A percentile compares a stretch with the other conserved stretches of the same genome.
phyloP scores from a whole-genome alignment of 2,888 invertebrate species.

The Macaria notata region DNA sequence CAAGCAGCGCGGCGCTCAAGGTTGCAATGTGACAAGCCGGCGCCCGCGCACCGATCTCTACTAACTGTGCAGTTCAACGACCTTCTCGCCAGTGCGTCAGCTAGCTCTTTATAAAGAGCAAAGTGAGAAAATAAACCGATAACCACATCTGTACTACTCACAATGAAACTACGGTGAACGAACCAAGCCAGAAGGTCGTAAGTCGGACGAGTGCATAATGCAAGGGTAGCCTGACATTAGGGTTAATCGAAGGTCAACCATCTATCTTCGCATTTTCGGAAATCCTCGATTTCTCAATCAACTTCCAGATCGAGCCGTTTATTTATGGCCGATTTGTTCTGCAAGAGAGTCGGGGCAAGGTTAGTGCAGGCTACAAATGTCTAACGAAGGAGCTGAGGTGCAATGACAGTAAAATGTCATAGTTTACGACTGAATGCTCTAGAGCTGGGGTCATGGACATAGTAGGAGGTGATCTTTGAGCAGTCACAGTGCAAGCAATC shows the following conservation, averaged over 20 bases:
- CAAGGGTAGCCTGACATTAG: slow-evolving; percentile 56
- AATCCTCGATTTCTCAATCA: slow-evolving; percentile 29
- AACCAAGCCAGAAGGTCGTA: slow-evolving; percentile 65
- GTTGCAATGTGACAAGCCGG: slow-evolving; percentile 59
- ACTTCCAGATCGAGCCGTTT: slow-evolving; percentile 27
- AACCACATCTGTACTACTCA: slow-evolving; percentile 68
- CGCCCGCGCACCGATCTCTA: slow-evolving; percentile 55
- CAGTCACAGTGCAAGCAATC: slow-evolving; percentile 3
- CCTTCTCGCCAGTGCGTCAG: slow-evolving; percentile 70
- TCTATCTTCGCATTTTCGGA: slow-evolving; percentile 38
- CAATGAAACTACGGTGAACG: slow-evolving; percentile 64
- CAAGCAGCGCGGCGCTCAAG: slow-evolving; percentile 44
- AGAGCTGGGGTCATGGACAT: slow-evolving; percentile 62
- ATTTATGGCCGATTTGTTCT: slow-evolving; percentile 46
- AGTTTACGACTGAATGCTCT: slow-evolving; percentile 65
- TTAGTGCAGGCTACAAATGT: slow-evolving; percentile 59
- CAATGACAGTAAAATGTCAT: slow-evolving; percentile 73
- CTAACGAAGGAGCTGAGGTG: slow-evolving; percentile 54
- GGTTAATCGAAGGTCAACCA: slow-evolving; percentile 53
- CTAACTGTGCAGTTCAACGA: slow-evolving; percentile 64
- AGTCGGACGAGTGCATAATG: slow-evolving; percentile 56
- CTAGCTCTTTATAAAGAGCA: slow-evolving; percentile 75
- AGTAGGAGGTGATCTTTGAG: slow-evolving; percentile 29
- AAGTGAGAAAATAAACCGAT: slow-evolving; percentile 77
- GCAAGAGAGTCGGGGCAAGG: slow-evolving; percentile 50